phyloP scores from a whole-genome alignment of 1,140 invertebrate species.

The Psilanteris sp. region DNA sequence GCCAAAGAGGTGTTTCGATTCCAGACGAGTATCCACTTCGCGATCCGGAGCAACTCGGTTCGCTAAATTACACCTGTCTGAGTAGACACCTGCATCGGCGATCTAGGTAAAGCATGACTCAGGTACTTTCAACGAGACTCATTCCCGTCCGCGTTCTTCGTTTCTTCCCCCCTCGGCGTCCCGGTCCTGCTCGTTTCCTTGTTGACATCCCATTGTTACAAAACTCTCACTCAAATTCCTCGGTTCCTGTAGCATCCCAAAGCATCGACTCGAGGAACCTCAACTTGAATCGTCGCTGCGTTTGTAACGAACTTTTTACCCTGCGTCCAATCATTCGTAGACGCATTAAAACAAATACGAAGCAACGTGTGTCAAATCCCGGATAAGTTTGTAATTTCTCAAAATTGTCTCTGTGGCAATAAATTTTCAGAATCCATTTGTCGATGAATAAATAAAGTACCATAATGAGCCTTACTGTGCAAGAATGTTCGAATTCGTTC shows the following conservation, averaged over 20 bases:
- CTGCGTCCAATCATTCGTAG: too few relatives aligned
- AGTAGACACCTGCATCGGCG: slow-evolving; percentile 66
- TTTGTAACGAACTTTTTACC: too few relatives aligned
- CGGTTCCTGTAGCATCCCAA: slow-evolving; percentile 11
- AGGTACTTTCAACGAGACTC: slow-evolving; percentile 52
- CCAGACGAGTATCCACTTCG: slow-evolving; percentile 43
- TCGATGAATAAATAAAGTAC: too few relatives aligned
- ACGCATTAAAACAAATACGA: too few relatives aligned
- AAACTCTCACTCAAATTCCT: slow-evolving; percentile 36
- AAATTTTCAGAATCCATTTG: too few relatives aligned
- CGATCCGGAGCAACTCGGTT: slow-evolving; percentile 54
- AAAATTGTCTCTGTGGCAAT: too few relatives aligned
- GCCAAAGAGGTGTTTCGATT: slow-evolving; percentile 55
- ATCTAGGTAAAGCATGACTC: slow-evolving; percentile 67
- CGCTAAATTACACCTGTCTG: slow-evolving; percentile 72
- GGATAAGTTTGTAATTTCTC: too few relatives aligned
- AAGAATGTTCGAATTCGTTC: too few relatives aligned
- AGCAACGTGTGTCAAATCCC: too few relatives aligned
- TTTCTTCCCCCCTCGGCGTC: background rate
- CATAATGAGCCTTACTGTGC: too few relatives aligned
- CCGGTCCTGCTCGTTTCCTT: slow-evolving; percentile 23
- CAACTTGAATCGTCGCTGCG: too few relatives aligned
- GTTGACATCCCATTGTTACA: slow-evolving; percentile 41
- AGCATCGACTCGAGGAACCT: slow-evolving; percentile 13
- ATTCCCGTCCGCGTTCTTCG: background rate